These are phyloP conservation scores for Rhodeus uyekii DNA, from an alignment of 2,797 vertebrate genomes.

Conservation along the genomic window DNA sequence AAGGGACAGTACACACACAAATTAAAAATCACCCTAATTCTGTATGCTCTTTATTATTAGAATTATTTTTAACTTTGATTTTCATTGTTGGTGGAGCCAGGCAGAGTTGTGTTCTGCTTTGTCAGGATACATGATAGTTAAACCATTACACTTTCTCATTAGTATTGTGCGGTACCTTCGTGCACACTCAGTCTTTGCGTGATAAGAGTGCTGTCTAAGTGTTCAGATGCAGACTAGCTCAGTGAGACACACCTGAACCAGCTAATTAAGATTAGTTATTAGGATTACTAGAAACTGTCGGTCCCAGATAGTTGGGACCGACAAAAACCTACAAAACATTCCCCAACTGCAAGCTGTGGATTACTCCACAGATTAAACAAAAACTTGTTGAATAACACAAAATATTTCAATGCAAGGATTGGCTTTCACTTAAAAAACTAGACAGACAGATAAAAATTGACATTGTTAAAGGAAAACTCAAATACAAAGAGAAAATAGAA, in stretches of 20 bases:
- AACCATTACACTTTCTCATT: not conserved
- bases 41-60: not conserved
- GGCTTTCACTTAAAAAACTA: too few species aligned
- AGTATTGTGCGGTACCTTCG: not conserved
- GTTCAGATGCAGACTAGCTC: not conserved
- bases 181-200: not conserved
- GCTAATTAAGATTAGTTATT: not conserved
- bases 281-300: not conserved
- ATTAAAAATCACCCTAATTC: not conserved
- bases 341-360: too few species aligned
- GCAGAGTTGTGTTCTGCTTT: not conserved
- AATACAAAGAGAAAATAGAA: too few species aligned
- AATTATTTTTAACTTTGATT: not conserved
- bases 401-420: too few species aligned
- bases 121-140: not conserved
- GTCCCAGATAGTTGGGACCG: not conserved
- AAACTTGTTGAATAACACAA: too few species aligned
- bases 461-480: too few species aligned
- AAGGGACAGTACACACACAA: not conserved
- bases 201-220: not conserved
- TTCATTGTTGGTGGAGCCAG: not conserved
- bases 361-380: too few species aligned
- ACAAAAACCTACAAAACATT: too few species aligned
- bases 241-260: not conserved
- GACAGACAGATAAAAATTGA: too few species aligned